Evolutionary conservation across 1,140 invertebrate species (phyloP).

Genomic region (Drosophila nasuta): DNA sequence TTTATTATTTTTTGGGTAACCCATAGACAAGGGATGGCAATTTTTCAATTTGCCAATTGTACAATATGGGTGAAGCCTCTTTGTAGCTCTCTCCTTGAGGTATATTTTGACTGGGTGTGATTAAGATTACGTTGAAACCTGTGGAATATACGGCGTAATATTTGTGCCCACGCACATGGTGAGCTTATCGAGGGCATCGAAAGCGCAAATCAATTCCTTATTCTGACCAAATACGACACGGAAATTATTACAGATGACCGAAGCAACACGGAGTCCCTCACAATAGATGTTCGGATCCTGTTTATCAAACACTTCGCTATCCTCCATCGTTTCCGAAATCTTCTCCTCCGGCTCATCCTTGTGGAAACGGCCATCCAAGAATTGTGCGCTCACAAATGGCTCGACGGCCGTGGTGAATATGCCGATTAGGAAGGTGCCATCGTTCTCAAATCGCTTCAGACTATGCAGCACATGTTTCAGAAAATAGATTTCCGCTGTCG

Average conservation of each 20-base stretch:
- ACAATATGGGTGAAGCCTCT: constrained; percentile 13
- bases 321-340: neutral
- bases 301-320: constrained; percentile 71
- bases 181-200: constrained; percentile 16
- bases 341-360: neutral
- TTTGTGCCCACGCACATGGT: neutral
- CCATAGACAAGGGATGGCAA: neutral
- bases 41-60: neutral
- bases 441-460: constrained; percentile 6
- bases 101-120: neutral
- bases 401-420: constrained; percentile 60
- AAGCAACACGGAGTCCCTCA: constrained; percentile 55
- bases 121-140: neutral
- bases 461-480: constrained; percentile 28
- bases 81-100: neutral
- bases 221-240: neutral
- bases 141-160: neutral
- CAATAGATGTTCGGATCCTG: constrained; percentile 73
- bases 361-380: neutral
- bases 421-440: constrained; percentile 46
- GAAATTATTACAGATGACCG: constrained; percentile 17
- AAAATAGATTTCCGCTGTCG: constrained; percentile 44
- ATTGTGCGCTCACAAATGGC: constrained; percentile 26
- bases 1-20: neutral
- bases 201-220: neutral